A percentile compares a stretch with the other conserved stretches of the same genome.
Conservation (phyloP, 2,797 vertebrate species). For the Pterois miles region DNA sequence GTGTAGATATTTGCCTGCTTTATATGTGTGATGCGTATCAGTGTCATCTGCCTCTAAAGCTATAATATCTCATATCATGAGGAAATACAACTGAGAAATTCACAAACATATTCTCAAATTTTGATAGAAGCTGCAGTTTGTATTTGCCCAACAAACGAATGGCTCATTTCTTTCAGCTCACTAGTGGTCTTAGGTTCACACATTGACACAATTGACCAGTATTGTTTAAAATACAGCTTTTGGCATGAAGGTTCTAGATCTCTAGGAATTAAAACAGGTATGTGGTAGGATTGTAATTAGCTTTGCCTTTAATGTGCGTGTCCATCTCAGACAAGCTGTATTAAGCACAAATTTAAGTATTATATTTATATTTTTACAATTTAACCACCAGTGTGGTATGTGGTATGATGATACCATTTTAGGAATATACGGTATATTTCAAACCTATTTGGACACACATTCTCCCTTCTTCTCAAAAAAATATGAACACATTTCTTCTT, state of each 20-base stretch:
- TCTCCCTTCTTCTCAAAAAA: no score
- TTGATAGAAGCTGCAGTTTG: not conserved
- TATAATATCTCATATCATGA: not conserved
- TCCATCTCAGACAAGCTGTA: no score
- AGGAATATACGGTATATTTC: no score
- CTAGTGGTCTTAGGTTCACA: not conserved
- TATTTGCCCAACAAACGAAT: not conserved
- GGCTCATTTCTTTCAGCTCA: constrained; percentile 18
- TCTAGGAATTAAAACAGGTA: not conserved
- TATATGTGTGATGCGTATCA: not conserved
- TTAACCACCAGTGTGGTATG: no score
- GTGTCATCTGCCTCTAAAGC: constrained; percentile 5
- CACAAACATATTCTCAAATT: not conserved
- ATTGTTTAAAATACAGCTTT: not conserved
- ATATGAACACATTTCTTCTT: no score
- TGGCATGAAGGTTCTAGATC: not conserved
- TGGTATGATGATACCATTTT: no score
- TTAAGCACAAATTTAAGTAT: no score
- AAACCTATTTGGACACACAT: no score
- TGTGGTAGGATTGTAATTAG: not conserved
- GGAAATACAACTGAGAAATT: not conserved
- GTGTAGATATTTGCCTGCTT: not conserved
- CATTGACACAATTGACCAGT: not conserved
- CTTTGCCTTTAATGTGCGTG: no score
- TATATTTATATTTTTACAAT: no score